phyloP scores from a whole-genome alignment of 92 coral and sea anemone species.

The Zoanthus sansibaricus region DNA sequence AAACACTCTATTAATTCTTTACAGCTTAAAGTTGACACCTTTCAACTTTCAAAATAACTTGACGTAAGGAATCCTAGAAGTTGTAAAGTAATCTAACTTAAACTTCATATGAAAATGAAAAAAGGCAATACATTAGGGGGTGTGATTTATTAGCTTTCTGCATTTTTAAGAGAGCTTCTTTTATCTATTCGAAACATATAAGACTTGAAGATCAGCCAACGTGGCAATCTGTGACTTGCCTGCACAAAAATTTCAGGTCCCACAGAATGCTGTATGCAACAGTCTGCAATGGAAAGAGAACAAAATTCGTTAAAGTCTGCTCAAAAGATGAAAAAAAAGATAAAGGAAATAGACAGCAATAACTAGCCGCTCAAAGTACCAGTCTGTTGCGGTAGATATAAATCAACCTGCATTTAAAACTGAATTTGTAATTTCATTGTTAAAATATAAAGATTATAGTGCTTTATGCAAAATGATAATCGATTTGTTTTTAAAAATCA shows the following conservation, averaged over 20 bases:
- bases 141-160: not conserved
- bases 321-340: not conserved
- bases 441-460: not conserved
- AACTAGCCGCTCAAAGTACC: not conserved
- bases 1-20: too few species aligned
- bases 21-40: too few species aligned
- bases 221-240: constrained; percentile 63
- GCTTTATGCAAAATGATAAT: not conserved
- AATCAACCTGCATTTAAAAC: not conserved
- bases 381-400: not conserved
- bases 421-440: constrained; percentile 34
- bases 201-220: constrained; percentile 10
- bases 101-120: too few species aligned
- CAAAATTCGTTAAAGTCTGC: constrained; percentile 21
- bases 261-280: constrained; percentile 96
- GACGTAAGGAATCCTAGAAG: too few species aligned
- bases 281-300: constrained; percentile 70
- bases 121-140: too few species aligned
- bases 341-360: not conserved
- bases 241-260: constrained; percentile 94
- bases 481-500: not conserved
- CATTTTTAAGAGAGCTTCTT: not conserved
- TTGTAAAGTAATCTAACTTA: too few species aligned
- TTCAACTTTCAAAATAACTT: too few species aligned
- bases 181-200: not conserved